Conservation (phyloP, 2,113 vertebrate species). For the Petaurus breviceps region DNA sequence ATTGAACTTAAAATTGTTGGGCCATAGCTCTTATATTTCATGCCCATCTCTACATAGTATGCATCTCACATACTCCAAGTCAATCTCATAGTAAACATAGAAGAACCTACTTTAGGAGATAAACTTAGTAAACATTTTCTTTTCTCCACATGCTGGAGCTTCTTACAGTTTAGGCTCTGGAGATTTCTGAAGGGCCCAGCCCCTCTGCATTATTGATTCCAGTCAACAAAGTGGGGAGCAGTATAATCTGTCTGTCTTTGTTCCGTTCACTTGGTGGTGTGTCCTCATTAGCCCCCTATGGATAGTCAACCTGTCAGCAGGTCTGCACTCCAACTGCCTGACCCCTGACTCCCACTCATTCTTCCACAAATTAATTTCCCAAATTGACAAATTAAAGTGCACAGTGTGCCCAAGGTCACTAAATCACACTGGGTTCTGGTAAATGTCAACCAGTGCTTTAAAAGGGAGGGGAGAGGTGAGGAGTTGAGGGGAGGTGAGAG, state of each 20-base stretch:
- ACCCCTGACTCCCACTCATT: conserved; percentile 88
- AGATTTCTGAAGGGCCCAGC: conserved; percentile 56
- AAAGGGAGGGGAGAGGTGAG: neutral
- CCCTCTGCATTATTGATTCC: conserved; percentile 83
- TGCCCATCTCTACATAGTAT: neutral
- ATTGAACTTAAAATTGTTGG: neutral
- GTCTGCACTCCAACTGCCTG: conserved; percentile 85
- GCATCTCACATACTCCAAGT: neutral
- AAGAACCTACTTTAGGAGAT: neutral
- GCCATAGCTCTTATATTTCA: neutral
- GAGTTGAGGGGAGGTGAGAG: neutral
- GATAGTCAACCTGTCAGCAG: conserved; percentile 86
- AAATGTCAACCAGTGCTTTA: conserved; percentile 75
- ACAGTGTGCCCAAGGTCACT: conserved; percentile 82
- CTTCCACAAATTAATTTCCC: conserved; percentile 90
- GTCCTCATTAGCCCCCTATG: conserved; percentile 88
- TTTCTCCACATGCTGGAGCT: neutral
- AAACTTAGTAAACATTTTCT: neutral
- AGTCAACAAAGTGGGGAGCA: conserved; percentile 79
- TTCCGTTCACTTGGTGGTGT: conserved; percentile 84
- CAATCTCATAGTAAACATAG: neutral
- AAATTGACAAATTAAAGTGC: conserved; percentile 87
- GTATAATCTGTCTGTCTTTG: conserved; percentile 87
- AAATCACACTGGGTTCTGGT: conserved; percentile 85
- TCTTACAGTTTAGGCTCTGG: neutral